Base-by-base conservation (phyloP, 2,888 invertebrate genomes). In the Eupithecia centaureata region DNA sequence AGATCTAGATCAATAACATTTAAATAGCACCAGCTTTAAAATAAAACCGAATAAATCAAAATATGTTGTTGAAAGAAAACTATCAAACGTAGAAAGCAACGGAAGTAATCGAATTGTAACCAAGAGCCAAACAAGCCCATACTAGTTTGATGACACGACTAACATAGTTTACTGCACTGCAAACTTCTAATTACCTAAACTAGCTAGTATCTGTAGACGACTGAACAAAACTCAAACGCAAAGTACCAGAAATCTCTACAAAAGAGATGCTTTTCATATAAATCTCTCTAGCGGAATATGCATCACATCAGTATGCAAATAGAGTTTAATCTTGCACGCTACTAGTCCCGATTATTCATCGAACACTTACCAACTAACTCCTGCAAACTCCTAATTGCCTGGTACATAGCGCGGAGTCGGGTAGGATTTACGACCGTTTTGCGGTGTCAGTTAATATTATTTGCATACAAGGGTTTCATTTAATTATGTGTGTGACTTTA, bases 401-500 rank as follows among this genome's bases (percentile, higher is more conserved):
- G 76, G 77, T 81, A 74, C 85, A 84, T 82, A 27, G 52, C 52
- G 22, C 22, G 47, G 56, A 18, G 32, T 33, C 32, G 57, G 57
- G 57, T 57, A 32, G 57, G 57, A 57, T 57, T 57, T 57, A 57
- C 57, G 77, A 79, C 73, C 77, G 79, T 82, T 59, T 61, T 63
- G 56, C 18, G 38, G 63, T 28, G 28, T 18, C 62, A 52, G 33
- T 62, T 62, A 18, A 42, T 35, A 35, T 62, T 63, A 65, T 65
- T 54, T 54, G 65, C 65, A 60, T 65, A 60, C 60, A 60, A 54
- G 60, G 38, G 60, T 65, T 57, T 57, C 54, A 81, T 82, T 81
- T 79, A 80, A 81, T 81, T 80, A 80, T 79, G 76, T 77, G 73
- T 74, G 75, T 77, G 75, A 79, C 76, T 76, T 65, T 60, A 38